Conservation (phyloP, 2,888 invertebrate species). For the Heliconius sara region DNA sequence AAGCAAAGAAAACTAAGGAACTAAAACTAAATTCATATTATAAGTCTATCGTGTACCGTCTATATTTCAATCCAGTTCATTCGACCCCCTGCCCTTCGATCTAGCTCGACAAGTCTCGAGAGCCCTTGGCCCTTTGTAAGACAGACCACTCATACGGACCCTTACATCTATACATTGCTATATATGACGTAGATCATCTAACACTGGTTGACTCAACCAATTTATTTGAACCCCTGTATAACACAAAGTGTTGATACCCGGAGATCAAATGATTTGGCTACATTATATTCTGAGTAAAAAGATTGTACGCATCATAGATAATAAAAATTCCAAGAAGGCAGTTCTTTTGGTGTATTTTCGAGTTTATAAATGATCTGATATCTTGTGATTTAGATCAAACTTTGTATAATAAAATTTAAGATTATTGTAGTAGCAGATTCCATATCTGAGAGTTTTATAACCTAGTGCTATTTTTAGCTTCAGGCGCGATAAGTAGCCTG, state of each 20-base stretch:
- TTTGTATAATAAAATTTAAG: not conserved
- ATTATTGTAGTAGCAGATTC: not conserved
- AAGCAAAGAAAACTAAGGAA: not conserved
- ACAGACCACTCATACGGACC: conserved; percentile 60
- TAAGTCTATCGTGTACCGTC: conserved; percentile 33
- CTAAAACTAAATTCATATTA: conserved; percentile 3
- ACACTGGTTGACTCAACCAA: conserved; percentile 28
- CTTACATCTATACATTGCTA: conserved; percentile 41
- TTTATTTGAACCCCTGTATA: conserved; percentile 12
- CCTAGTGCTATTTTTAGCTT: too few relatives aligned
- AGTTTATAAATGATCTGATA: conserved; percentile 16
- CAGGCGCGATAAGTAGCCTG: too few relatives aligned
- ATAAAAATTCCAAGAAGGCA: conserved; percentile 26
- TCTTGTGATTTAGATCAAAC: conserved; percentile 37
- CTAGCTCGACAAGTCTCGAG: conserved; percentile 74
- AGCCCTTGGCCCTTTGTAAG: conserved; percentile 72
- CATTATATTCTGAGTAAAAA: conserved; percentile 28
- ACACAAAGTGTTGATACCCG: not conserved
- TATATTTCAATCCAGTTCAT: conserved; percentile 67
- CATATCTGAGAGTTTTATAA: not conserved
- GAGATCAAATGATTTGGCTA: conserved; percentile 12
- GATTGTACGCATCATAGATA: conserved; percentile 43
- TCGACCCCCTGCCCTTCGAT: conserved; percentile 77
- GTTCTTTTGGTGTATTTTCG: conserved; percentile 16
- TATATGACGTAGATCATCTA: conserved; percentile 35